phyloP scores from a whole-genome alignment of 2,113 vertebrate genomes.

The Lophochroa leadbeateri region DNA sequence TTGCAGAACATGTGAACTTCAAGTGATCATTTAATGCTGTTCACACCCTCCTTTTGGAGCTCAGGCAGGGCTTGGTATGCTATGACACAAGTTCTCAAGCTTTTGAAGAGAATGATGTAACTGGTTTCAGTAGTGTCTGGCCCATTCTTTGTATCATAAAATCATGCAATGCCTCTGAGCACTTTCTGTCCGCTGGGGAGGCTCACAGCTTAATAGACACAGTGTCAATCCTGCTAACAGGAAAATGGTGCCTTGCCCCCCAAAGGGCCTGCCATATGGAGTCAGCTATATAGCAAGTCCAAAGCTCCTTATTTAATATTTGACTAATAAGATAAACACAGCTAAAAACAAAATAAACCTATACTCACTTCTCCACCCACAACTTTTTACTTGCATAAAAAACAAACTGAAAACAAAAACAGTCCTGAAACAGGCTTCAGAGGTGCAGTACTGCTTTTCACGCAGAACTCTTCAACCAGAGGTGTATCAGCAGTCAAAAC shows the following conservation, averaged over 20 bases:
- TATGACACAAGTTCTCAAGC: background rate
- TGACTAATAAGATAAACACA: background rate
- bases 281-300: background rate
- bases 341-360: background rate
- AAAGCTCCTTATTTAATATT: background rate
- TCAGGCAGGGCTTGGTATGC: background rate
- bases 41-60: background rate
- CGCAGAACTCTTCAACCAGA: background rate
- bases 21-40: background rate
- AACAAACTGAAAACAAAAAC: background rate
- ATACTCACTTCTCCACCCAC: background rate
- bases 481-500: background rate
- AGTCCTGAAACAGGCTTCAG: background rate
- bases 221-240: background rate
- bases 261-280: background rate
- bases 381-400: conserved; percentile 11
- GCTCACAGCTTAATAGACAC: background rate
- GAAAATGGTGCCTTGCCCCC: background rate
- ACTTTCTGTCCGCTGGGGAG: background rate
- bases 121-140: background rate
- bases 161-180: background rate
- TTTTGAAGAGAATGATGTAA: background rate
- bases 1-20: background rate
- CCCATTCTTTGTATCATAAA: background rate
- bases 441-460: background rate